phyloP scores from a whole-genome alignment of 2,888 invertebrate genomes.

The Gonocerus acuteangulatus region DNA sequence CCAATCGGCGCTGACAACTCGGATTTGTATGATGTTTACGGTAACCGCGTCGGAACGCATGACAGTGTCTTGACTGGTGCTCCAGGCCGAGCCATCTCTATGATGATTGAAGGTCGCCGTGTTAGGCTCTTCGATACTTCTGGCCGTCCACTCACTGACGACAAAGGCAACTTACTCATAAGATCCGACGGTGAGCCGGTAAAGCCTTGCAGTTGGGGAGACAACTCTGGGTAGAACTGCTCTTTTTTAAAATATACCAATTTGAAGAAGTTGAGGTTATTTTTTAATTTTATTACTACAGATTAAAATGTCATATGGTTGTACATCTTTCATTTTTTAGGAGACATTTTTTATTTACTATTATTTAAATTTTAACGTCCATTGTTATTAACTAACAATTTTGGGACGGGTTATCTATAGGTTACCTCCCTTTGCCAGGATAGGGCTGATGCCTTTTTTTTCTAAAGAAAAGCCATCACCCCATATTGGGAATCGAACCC shows the following conservation, averaged over 20 bases:
- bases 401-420: too few relatives aligned
- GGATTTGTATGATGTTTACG: slow-evolving; percentile 19
- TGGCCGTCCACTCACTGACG: slow-evolving; percentile 14
- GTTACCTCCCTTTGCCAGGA: too few relatives aligned
- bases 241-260: background rate
- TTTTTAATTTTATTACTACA: too few relatives aligned
- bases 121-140: slow-evolving; percentile 1
- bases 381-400: too few relatives aligned
- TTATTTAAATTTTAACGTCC: too few relatives aligned
- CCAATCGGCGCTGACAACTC: slow-evolving; percentile 12
- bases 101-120: slow-evolving; percentile 6
- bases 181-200: slow-evolving; percentile 8
- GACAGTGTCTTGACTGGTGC: background rate
- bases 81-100: background rate
- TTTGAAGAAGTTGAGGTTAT: too few relatives aligned
- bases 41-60: background rate
- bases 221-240: background rate
- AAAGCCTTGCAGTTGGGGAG: slow-evolving; percentile 12
- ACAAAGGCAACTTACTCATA: slow-evolving; percentile 12
- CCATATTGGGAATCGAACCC: too few relatives aligned
- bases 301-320: too few relatives aligned
- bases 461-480: too few relatives aligned
- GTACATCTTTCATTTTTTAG: too few relatives aligned
- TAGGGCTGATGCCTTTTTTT: too few relatives aligned
- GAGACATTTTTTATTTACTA: too few relatives aligned